Evolutionary conservation across 2,888 invertebrate genomes (phyloP).

Genomic region (Himalopsyche anomala): DNA sequence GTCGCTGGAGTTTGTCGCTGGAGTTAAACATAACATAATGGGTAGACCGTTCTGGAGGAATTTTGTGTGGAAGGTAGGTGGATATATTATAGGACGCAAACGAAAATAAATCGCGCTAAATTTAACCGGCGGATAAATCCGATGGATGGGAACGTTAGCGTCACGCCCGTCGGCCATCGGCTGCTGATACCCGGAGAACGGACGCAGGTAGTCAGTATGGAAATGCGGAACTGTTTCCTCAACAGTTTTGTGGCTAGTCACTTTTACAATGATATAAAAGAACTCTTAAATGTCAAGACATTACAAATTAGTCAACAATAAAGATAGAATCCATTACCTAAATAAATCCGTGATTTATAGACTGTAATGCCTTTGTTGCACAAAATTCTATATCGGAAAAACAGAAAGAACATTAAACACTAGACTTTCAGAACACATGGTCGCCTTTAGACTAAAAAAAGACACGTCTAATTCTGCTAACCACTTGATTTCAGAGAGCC

Average conservation of each 20-base stretch:
- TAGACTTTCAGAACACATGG: no score
- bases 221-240: neutral
- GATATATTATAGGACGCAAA: neutral
- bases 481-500: no score
- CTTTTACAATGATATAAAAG: no score
- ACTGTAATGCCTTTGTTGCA: no score
- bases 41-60: neutral
- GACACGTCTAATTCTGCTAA: no score
- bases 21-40: constrained; percentile 17
- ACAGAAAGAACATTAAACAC: no score
- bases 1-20: constrained; percentile 29
- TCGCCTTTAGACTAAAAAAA: no score
- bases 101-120: constrained; percentile 21
- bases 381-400: no score
- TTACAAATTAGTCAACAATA: no score
- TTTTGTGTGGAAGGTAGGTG: constrained; percentile 9
- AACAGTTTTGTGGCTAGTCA: neutral
- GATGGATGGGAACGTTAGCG: constrained; percentile 15
- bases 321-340: no score
- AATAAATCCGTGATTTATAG: no score
- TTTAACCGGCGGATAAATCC: neutral
- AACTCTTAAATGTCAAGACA: no score
- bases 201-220: neutral
- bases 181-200: neutral
- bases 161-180: constrained; percentile 29